Percentiles rank a stretch among this genome's conserved stretches.
phyloP scores from a whole-genome alignment of 2,888 invertebrate genomes.

The Scrobipalpa atriplicella region DNA sequence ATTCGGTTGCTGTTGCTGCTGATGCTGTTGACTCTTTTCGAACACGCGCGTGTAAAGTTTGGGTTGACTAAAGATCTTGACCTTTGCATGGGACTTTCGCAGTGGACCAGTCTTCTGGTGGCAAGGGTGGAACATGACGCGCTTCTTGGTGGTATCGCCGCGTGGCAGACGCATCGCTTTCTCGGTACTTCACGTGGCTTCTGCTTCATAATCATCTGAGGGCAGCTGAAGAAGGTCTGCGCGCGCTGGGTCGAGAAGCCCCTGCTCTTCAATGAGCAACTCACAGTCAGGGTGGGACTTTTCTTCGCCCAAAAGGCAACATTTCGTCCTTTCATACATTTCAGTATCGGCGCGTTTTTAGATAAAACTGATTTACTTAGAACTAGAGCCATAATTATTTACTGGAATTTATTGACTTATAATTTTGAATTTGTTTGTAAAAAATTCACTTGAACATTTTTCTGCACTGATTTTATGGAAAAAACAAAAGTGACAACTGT shows the following conservation, averaged over 20 bases:
- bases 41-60: neutral
- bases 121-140: neutral
- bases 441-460: neutral
- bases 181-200: neutral
- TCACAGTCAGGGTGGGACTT: neutral
- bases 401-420: neutral
- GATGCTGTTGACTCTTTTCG: neutral
- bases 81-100: neutral
- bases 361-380: neutral
- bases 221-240: neutral
- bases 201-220: neutral
- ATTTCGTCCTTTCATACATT: constrained; percentile 2
- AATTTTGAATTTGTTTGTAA: neutral
- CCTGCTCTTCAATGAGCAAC: neutral
- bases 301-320: neutral
- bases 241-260: neutral
- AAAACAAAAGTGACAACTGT: neutral
- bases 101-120: neutral
- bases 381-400: neutral
- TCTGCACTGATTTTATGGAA: neutral
- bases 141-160: neutral
- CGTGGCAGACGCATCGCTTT: too few species aligned
- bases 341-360: neutral
- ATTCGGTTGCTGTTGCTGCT: neutral
- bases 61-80: neutral